Base-by-base conservation (phyloP, 35 echinoderm and acorn worm species). In the Apostichopus parvimensis region DNA sequence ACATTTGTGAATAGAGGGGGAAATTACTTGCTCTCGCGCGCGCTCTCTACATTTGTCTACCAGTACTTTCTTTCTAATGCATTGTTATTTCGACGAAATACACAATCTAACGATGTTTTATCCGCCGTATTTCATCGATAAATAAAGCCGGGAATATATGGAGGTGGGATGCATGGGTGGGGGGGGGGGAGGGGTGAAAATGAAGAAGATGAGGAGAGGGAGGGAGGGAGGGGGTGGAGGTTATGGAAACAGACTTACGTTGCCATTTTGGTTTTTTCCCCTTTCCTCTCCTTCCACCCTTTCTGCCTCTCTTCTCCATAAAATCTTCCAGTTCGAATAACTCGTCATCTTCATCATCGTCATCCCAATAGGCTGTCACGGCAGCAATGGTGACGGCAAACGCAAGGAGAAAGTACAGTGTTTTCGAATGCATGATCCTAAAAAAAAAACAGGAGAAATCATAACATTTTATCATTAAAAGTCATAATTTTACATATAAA, bases 331-430 rank as follows among this genome's bases (percentile, higher is more conserved):
- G 53, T 3, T 58, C 54, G 23, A 59, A 56, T 17, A 58, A 56
- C 56, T 84, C 81, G 18, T 58, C 55, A 20, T 84, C 81, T 23
- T 84, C 78, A 4, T 82, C 79, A 6, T 84, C 81, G 7, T 84
- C 81, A 18, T 84, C 81, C 55, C 21, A 58, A 24, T 58, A 58
- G 1, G 81, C 81, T 22, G 81, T 84, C 21, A 59, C 81, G 5
- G 22, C 81, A 54, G 81, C 81, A 58, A 84, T 23, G 21, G 81
- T 84, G 25, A 84, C 81, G 7, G 81, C 81, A 23, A 84, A 84
- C 10, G 56, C 81, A n/a, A 84, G 56, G 1, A 84, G 54, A 9
- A 84, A 8, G 81, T 84, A 84, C 5, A 84, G 56, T 15, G 81
- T 84, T 52, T 84, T 84, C 9, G 81, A 57, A 18, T 56, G 81